These are phyloP conservation scores for Samia ricini DNA, from an alignment of 1,140 invertebrate species.

Conservation along the genomic window DNA sequence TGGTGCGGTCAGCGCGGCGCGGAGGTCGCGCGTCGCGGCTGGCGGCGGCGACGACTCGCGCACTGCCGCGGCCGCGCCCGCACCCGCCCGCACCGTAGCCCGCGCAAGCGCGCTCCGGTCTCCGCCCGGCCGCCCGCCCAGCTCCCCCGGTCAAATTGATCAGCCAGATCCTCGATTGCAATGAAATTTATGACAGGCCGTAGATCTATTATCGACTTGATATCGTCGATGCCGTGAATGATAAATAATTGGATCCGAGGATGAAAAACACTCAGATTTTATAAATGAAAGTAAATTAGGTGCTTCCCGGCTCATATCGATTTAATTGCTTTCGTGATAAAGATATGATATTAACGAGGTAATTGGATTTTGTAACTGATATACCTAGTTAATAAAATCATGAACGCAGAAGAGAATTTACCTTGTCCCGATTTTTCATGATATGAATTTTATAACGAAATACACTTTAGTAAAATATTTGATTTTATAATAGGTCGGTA, in stretches of 20 bases:
- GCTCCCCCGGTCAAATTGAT: constrained; percentile 47
- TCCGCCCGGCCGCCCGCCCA: constrained; percentile 27
- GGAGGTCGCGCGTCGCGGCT: constrained; percentile 25
- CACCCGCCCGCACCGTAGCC: constrained; percentile 15
- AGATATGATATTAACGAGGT: not conserved
- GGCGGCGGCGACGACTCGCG: constrained; percentile 23
- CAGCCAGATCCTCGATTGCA: constrained; percentile 67
- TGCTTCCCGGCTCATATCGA: not conserved
- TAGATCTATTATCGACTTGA: constrained; percentile 63
- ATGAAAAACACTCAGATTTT: constrained; percentile 35
- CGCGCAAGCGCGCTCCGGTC: constrained; percentile 17
- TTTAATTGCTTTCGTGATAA: constrained; percentile 6
- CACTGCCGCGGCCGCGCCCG: constrained; percentile 23
- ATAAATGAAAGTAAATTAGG: constrained; percentile 24
- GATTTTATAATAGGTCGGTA: too few species aligned
- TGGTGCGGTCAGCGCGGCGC: constrained; percentile 43
- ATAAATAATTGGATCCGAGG: constrained; percentile 17
- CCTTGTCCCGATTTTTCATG: too few species aligned
- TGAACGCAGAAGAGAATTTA: not conserved
- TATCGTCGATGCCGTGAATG: constrained; percentile 22
- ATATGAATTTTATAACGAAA: too few species aligned
- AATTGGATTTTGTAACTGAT: constrained; percentile 6
- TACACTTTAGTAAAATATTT: too few species aligned
- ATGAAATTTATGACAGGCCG: constrained; percentile 72
- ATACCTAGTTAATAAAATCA: not conserved